Percentiles rank a stretch among this genome's conserved stretches.
phyloP scores from a whole-genome alignment of 2,888 invertebrate species.

The Sipha maydis region DNA sequence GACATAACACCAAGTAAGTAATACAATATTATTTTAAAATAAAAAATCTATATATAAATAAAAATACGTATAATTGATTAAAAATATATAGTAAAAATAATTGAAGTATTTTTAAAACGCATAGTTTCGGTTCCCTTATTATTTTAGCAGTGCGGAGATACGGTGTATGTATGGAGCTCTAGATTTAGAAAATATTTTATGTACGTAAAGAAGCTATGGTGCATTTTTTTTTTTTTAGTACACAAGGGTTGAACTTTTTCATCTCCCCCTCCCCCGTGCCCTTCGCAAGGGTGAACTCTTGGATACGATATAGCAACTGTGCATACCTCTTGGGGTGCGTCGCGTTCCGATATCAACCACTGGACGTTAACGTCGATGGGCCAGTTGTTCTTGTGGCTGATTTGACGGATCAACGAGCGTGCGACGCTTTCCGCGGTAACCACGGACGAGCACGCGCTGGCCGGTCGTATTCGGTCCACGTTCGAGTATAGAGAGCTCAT shows the following conservation, averaged over 20 bases:
- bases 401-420: slow-evolving; percentile 78
- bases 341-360: slow-evolving; percentile 83
- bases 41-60: no score
- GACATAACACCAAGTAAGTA: no score
- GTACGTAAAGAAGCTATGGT: background rate
- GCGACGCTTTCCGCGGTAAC: slow-evolving; percentile 81
- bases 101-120: no score
- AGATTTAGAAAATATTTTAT: no score
- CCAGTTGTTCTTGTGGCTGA: slow-evolving; percentile 77
- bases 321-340: slow-evolving; percentile 76
- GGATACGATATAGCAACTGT: no score
- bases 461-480: slow-evolving; percentile 69
- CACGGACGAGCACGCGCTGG: slow-evolving; percentile 56
- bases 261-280: background rate
- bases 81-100: no score
- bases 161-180: no score
- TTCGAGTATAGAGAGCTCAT: slow-evolving; percentile 75
- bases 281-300: no score
- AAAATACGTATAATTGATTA: no score
- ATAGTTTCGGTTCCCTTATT: no score
- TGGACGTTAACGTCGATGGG: slow-evolving; percentile 82
- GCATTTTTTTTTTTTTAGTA: background rate
- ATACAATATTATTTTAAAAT: no score
- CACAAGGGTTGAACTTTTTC: background rate
- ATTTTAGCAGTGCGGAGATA: no score